phyloP scores from a whole-genome alignment of 2,797 vertebrate genomes.

The Amblyraja radiata region DNA sequence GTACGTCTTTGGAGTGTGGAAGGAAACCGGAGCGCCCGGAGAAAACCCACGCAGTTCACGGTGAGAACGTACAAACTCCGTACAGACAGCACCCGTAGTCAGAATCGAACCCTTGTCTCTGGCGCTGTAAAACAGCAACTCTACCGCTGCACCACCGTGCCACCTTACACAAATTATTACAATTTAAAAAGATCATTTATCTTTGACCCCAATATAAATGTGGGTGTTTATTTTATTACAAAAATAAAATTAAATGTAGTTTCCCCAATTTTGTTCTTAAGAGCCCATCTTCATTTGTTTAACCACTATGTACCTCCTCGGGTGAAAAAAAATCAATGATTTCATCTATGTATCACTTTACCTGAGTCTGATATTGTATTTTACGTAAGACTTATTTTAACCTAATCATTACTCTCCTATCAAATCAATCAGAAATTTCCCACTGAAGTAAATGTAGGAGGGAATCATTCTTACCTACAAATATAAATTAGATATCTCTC shows the following conservation, averaged over 20 bases:
- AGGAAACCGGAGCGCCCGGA: too few relatives aligned
- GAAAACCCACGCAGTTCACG: too few relatives aligned
- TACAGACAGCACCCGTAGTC: too few relatives aligned
- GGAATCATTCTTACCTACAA: not conserved
- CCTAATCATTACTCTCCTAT: not conserved
- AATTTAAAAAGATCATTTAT: not conserved
- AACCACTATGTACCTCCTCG: not conserved
- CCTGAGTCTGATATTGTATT: not conserved
- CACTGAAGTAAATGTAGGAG: not conserved
- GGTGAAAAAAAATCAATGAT: not conserved
- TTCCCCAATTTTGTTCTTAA: not conserved
- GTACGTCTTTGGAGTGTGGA: too few relatives aligned
- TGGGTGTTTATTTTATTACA: not conserved
- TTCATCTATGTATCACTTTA: not conserved
- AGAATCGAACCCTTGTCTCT: too few relatives aligned
- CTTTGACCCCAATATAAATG: not conserved
- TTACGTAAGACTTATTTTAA: not conserved
- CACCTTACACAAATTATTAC: not conserved
- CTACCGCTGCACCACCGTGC: too few relatives aligned
- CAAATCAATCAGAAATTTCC: not conserved
- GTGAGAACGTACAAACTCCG: too few relatives aligned
- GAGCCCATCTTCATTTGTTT: not conserved
- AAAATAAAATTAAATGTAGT: not conserved
- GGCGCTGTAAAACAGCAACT: too few relatives aligned
- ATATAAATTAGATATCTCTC: not conserved